phyloP scores from a whole-genome alignment of 2,113 vertebrate genomes.

The Oryzias woworae region DNA sequence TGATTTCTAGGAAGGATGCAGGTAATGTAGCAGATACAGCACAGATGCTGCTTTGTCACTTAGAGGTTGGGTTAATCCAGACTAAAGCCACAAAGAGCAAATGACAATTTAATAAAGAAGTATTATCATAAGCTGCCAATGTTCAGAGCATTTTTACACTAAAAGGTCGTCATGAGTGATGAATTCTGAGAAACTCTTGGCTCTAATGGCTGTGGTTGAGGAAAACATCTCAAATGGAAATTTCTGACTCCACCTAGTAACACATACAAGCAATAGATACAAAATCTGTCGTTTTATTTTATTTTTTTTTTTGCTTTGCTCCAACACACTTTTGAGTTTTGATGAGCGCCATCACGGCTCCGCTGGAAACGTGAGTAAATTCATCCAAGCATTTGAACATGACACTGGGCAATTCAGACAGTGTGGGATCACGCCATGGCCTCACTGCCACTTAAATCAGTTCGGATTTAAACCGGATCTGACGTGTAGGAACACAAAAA shows the following conservation, averaged over 20 bases:
- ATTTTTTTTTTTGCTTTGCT: constrained; percentile 36
- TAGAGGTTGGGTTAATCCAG: constrained; percentile 1
- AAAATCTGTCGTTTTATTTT: constrained; percentile 16
- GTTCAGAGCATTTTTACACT: constrained; percentile 3
- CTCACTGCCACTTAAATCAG: constrained; percentile 66
- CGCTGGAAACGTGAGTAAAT: constrained; percentile 44
- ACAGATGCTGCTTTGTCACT: background rate
- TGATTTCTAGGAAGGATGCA: background rate
- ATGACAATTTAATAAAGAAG: background rate
- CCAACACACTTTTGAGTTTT: constrained; percentile 22
- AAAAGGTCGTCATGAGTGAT: constrained; percentile 4
- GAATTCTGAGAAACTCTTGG: constrained; percentile 4
- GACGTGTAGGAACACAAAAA: constrained; percentile 67
- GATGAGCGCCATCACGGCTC: constrained; percentile 35
- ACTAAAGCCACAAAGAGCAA: background rate
- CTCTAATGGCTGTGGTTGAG: constrained; percentile 18
- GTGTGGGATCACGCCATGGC: constrained; percentile 41
- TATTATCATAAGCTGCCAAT: background rate
- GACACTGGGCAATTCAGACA: constrained; percentile 55
- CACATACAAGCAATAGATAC: constrained; percentile 26
- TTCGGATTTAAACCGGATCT: constrained; percentile 54
- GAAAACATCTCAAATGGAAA: constrained; percentile 28
- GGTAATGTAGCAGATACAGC: background rate
- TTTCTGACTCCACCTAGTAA: constrained; percentile 30
- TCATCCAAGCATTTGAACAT: constrained; percentile 52